Base-by-base conservation (phyloP, 2,888 invertebrate species). In the Agrilus biguttatus region DNA sequence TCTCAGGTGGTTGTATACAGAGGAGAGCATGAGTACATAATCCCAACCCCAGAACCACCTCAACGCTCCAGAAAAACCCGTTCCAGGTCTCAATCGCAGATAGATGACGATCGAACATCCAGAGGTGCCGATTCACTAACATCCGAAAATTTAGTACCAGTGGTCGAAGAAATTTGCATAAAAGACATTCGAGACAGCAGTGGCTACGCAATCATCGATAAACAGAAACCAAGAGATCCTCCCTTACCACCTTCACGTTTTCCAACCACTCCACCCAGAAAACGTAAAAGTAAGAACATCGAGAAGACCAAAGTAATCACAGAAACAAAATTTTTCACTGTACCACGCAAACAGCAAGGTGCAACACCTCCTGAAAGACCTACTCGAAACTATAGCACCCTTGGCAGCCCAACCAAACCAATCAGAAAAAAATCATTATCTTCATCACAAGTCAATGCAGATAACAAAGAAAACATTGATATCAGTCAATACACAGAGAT, bases 121-220 rank as follows among this genome's bases (percentile, higher is more conserved):
- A 33, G 66, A 37, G 82, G 78, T 1, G 80, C 78, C 2, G 82
- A 45, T 13, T 47, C 47, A 81, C 82, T 0, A 61, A 81, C 37
- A 69, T 67, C 8, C 63, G 75, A 28, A 75, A 75, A 37, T 52
- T 28, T 14, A 12, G 45, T 49, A n/a, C 55, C 60, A 3, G 61
- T 59, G 38, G 54, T 56, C 1, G 63, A 65, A 51, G 61, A 61
- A 45, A 62, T 60, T 7, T 69, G 67, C 39, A 56, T 65, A 2
- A 49, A 59, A 42, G 60, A 63, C 32, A 54, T 66, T 4, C 56
- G 65, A 8, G 66, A 55, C 43, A 55, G 55, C 36, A 66, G 66
- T 67, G 86, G 86, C 6, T 88, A 88, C 53, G 83, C 87, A 10
- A 74, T 80, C 23, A 80, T 88, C 37, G 83, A 84, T 44, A 86